Evolutionary conservation across 2,797 vertebrate genomes (phyloP), one percentile per base, ranked within the genome.

Genomic region (Eulemur rubriventer): DNA sequence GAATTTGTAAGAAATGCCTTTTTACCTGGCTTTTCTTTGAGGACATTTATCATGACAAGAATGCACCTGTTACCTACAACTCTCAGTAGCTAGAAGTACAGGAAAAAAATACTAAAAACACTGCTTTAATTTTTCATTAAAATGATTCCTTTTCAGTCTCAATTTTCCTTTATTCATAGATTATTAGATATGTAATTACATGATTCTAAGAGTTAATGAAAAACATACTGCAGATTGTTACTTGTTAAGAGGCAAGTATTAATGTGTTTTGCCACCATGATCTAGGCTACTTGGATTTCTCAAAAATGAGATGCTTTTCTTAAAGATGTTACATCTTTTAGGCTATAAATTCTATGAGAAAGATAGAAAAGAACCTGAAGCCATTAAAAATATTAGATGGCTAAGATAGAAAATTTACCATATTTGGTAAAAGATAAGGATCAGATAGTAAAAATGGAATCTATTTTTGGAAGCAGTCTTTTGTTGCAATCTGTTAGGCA

Each of bases 401-500:
- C 30, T 83, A 35, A 92, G 70, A 90, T 20, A 82, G 30, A 93
- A 63, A 92, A 93, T 72, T 96, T 35, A 88, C 94, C 72, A 81
- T 93, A 96, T 93, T 97, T 97, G 82, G 70, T 85, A 61, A 97
- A 94, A 94, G 88, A 94, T 90, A 97, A 38, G 28, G 57, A 95
- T 97, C 93, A 88, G 80, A 85, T 9, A 91, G 81, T 43, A 75
- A 96, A 97, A 97, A 85, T 94, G 52, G 6, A 92, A 93, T 96
- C 76, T 96, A 97, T 96, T 97, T 97, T 96, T 90, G 46, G 89
- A 96, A 96, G 48, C 38, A 89, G 73, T 69, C 80, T 97, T 97
- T 96, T 98, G 89, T 96, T 92, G 69, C 93, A 95, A 84, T 95
- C 92, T 96, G 76, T 88, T 96, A 97, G 86, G n/a, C 83, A 89